phyloP scores from a whole-genome alignment of 2,113 vertebrate species.

The Rousettus leschenaultii region DNA sequence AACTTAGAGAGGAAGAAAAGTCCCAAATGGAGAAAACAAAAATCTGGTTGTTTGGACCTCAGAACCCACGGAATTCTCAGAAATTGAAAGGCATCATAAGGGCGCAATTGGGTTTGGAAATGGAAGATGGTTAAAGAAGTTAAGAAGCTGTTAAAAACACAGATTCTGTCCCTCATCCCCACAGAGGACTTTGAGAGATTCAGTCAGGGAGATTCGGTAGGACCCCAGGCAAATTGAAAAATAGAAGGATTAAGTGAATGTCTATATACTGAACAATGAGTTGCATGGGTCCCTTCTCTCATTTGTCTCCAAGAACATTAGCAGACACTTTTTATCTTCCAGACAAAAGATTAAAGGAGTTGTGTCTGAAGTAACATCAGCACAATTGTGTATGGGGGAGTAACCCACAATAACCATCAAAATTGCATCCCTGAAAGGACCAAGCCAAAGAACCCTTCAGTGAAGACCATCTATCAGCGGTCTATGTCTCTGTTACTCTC shows the following conservation, averaged over 20 bases:
- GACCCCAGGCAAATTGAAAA: not conserved
- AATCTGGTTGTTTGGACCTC: not conserved
- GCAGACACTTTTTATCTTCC: not conserved
- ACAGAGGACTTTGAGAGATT: not conserved
- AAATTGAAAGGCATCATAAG: not conserved
- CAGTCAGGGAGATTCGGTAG: not conserved
- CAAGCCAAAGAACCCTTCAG: not conserved
- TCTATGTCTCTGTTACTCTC: not conserved
- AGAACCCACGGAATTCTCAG: not conserved
- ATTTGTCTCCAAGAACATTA: not conserved
- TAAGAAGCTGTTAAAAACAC: not conserved
- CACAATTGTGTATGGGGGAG: accelerated
- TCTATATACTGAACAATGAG: not conserved
- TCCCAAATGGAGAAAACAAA: not conserved
- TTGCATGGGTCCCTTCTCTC: not conserved
- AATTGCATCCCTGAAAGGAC: not conserved
- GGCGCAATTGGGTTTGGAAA: not conserved
- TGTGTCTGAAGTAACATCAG: not conserved
- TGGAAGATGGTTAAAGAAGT: not conserved
- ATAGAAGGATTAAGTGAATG: not conserved
- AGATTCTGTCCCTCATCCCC: not conserved
- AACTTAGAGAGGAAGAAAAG: not conserved
- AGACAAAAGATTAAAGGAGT: not conserved
- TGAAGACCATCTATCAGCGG: not conserved
- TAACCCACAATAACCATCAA: not conserved